Percentiles rank a stretch among this genome's conserved stretches.
Evolutionary conservation across 2,888 invertebrate genomes (phyloP).

Genomic region (Drosophila kuntzei): DNA sequence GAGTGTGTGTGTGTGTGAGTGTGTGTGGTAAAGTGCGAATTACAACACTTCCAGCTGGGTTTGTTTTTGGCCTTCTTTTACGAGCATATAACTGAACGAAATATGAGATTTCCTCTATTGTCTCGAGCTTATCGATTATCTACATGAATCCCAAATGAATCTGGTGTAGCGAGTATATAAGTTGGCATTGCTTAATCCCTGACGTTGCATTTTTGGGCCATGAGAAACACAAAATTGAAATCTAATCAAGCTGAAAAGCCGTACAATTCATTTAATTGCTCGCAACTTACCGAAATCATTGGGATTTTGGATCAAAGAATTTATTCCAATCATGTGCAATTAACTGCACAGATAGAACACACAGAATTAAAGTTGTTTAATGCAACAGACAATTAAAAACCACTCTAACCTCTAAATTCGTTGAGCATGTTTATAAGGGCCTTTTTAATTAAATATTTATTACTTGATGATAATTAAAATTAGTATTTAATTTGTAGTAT

Average conservation of each 20-base stretch:
- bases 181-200: conserved; percentile 14
- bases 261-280: conserved; percentile 65
- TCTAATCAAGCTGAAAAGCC: conserved; percentile 61
- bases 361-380: conserved; percentile 22
- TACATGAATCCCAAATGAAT: conserved; percentile 13
- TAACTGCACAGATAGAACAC: not conserved
- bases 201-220: conserved; percentile 35
- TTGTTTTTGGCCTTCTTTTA: conserved; percentile 44
- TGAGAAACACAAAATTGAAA: conserved; percentile 46
- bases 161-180: conserved; percentile 8
- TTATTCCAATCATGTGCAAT: conserved; percentile 42
- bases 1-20: conserved; percentile 25
- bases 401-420: not conserved
- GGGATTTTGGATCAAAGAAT: conserved; percentile 30
- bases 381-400: conserved; percentile 1
- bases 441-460: conserved; percentile 1
- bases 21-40: conserved; percentile 67
- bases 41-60: conserved; percentile 65
- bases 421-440: too few species aligned
- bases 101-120: conserved; percentile 2
- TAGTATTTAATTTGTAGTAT: conserved; percentile 2
- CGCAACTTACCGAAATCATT: conserved; percentile 33
- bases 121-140: conserved; percentile 5
- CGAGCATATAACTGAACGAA: conserved; percentile 19
- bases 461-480: not conserved